Base-by-base conservation (phyloP, 2,797 vertebrate genomes). In the Rachycentron canadum region DNA sequence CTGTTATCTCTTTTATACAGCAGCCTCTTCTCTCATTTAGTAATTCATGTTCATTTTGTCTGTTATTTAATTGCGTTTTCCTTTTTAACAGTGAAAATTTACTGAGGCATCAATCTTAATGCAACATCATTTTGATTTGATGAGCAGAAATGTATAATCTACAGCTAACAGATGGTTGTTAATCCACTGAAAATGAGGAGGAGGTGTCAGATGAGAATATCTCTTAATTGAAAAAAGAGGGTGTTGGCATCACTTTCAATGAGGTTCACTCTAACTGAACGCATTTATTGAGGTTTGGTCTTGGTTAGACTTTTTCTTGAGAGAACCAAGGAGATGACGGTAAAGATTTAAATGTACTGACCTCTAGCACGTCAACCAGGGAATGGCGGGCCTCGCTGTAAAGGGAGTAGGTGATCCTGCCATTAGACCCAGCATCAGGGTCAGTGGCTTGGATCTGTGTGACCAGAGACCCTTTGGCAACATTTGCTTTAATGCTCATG, bases 391-490 rank as follows among this genome's bases (percentile, higher is more conserved):
- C 86, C 0, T 97, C 96, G 3, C 95, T 95, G 77, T 98, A 98
- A 53, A 99, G 95, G 0, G 97, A 98, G 81, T 99, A 99, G 79
- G 95, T 96, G 75, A 99, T 96, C 76, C 97, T 95, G 65, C 97
- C 97, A 83, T 99, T 99, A 62, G 89, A 93, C 25, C 97, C 97
- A 58, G 97, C 95, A 56, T 99, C 98, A 1, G 95, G 95, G 69
- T 99, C 98, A 0, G 95, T 95, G 81, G 98, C 98, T 88, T 99
- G 94, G 38, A 99, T 96, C 87, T 98, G 98, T 50, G 98, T 98
- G 79, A 99, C 95, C 0, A 97, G 96, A 5, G 95, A 96, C 66
- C 97, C 97, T 91, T 96, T 98, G 69, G 95, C 96, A 56, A 97
- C 93, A 1, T 97, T 98, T 38, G 97, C 97, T 82, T 96, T 98